Evolutionary conservation across 2,797 vertebrate genomes (phyloP).

Genomic region (Galagoides demidoff): DNA sequence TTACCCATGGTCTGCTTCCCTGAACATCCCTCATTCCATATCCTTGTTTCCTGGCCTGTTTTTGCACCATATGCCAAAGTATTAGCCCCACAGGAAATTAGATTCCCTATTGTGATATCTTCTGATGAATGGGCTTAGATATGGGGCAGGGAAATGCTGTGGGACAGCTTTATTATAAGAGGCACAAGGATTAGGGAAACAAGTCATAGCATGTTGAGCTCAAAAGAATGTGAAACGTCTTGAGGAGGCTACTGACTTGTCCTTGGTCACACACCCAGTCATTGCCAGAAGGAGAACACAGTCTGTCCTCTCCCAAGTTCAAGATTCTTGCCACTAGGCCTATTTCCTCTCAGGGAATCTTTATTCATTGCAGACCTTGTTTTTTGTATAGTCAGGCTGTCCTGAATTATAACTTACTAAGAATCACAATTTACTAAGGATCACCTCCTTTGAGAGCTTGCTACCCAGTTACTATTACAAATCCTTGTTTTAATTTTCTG

Average conservation of each 20-base stretch:
- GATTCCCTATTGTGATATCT: background rate
- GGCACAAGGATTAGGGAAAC: background rate
- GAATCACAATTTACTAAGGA: background rate
- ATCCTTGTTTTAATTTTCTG: background rate
- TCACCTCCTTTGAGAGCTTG: background rate
- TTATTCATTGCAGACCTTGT: background rate
- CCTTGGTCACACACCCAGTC: background rate
- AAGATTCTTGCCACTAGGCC: background rate
- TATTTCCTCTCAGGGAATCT: background rate
- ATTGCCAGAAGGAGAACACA: background rate
- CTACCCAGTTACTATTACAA: background rate
- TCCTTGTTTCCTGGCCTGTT: background rate
- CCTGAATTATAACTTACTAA: background rate
- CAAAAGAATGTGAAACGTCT: background rate
- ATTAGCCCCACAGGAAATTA: background rate
- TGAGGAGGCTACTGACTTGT: background rate
- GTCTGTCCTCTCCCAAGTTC: background rate
- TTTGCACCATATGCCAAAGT: background rate
- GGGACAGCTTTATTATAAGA: background rate
- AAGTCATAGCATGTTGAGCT: background rate
- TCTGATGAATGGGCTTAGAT: background rate
- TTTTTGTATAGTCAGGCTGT: background rate
- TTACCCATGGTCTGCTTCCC: background rate
- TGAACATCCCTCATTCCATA: background rate
- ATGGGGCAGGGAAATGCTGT: background rate